Percentiles rank a stretch among this genome's conserved stretches.
Evolutionary conservation across 2,797 vertebrate genomes (phyloP).

Genomic region (Phoxinus dragarum): DNA sequence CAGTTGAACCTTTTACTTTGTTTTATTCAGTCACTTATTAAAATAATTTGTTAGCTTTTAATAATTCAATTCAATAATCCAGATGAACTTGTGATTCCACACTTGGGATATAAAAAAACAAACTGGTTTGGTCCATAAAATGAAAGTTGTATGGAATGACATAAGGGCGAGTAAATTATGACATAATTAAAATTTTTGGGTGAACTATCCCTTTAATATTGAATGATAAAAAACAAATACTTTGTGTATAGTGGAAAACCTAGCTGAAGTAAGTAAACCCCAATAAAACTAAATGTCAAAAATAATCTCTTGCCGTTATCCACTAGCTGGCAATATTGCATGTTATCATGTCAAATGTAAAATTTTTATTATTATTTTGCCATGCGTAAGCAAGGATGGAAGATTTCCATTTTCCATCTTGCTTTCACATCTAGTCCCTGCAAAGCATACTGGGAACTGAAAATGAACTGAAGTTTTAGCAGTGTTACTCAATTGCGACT

Average conservation of each 20-base stretch:
- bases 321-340: neutral
- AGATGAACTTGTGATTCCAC: neutral
- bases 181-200: neutral
- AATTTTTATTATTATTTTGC: no score
- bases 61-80: neutral
- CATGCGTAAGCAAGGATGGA: no score
- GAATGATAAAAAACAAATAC: no score
- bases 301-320: neutral
- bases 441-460: neutral
- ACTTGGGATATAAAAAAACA: neutral
- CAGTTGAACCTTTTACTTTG: neutral
- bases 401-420: neutral
- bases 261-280: neutral
- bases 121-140: neutral
- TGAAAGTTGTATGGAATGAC: neutral
- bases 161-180: neutral
- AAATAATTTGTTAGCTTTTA: neutral
- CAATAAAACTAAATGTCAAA: neutral
- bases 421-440: neutral
- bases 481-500: neutral
- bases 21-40: neutral
- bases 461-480: neutral
- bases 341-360: neutral
- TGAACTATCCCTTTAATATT: neutral
- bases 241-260: neutral